Percentiles rank a stretch among this genome's conserved stretches.
phyloP scores from a whole-genome alignment of 1,140 invertebrate species.

The Brachionus rotundiformis region DNA sequence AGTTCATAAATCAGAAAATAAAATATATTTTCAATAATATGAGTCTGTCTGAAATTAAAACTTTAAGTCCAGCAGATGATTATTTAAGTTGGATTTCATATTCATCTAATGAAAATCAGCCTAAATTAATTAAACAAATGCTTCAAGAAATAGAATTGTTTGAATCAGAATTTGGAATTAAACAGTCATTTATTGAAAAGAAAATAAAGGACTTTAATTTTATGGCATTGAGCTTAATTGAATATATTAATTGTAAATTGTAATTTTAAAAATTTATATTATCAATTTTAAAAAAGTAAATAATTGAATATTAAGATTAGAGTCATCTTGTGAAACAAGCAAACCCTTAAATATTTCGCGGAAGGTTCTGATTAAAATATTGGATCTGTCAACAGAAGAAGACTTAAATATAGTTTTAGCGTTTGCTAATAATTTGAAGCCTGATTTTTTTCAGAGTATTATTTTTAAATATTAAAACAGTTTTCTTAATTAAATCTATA shows the following conservation, averaged over 20 bases:
- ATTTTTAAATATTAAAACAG: background rate
- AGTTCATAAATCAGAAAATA: background rate
- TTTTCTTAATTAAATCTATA: background rate
- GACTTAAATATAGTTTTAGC: conserved; percentile 32
- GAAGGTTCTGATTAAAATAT: background rate
- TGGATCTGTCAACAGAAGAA: background rate
- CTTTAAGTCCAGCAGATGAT: background rate
- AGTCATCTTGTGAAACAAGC: background rate
- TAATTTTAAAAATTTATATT: background rate
- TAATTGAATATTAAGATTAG: background rate
- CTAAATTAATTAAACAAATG: background rate
- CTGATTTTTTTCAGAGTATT: background rate
- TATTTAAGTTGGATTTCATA: background rate
- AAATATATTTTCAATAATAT: conserved; percentile 21
- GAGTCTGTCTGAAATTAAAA: background rate
- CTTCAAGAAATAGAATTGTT: conserved; percentile 10
- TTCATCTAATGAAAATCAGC: background rate
- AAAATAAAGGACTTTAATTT: background rate
- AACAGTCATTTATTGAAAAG: conserved; percentile 4
- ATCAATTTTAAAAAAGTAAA: background rate
- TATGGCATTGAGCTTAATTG: conserved; percentile 1
- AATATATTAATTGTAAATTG: conserved; percentile 2
- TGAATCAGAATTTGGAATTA: conserved; percentile 3
- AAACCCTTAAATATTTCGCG: background rate
- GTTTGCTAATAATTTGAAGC: conserved; percentile 27